Percentiles rank a stretch among this genome's conserved stretches.
phyloP scores from a whole-genome alignment of 2,888 invertebrate species.

The Galerucella nymphaeae region DNA sequence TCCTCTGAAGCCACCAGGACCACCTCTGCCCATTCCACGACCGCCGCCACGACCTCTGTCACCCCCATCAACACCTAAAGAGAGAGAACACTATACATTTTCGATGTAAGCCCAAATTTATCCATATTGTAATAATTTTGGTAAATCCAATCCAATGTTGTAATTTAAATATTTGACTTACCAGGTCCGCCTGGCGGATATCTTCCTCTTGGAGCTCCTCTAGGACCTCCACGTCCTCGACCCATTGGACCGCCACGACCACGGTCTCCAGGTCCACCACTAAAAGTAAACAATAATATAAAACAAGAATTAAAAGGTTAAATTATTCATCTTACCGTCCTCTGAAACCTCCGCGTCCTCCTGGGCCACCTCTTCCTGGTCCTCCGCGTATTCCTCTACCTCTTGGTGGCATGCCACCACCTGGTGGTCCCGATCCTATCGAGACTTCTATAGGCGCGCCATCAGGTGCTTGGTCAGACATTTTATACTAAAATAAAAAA shows the following conservation, averaged over 20 bases:
- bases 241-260: slow-evolving; percentile 54
- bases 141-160: too few species aligned
- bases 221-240: slow-evolving; percentile 52
- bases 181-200: slow-evolving; percentile 49
- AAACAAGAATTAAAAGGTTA: slow-evolving; percentile 1
- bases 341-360: slow-evolving; percentile 44
- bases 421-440: not conserved
- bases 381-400: slow-evolving; percentile 31
- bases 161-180: slow-evolving; percentile 14
- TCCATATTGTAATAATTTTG: too few species aligned
- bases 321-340: slow-evolving; percentile 48
- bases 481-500: slow-evolving; percentile 9
- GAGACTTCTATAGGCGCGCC: slow-evolving; percentile 16
- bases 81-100: too few species aligned
- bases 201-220: slow-evolving; percentile 50
- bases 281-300: slow-evolving; percentile 35
- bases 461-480: slow-evolving; percentile 23
- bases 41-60: slow-evolving; percentile 4
- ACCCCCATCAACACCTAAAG: not conserved
- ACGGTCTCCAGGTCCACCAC: slow-evolving; percentile 54
- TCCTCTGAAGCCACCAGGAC: slow-evolving; percentile 41
- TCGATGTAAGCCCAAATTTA: too few species aligned
- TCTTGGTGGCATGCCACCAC: slow-evolving; percentile 30
- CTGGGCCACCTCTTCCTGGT: slow-evolving; percentile 41
- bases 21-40: slow-evolving; percentile 44